phyloP scores from a whole-genome alignment of 2,113 vertebrate species.

The Aptenodytes patagonicus region DNA sequence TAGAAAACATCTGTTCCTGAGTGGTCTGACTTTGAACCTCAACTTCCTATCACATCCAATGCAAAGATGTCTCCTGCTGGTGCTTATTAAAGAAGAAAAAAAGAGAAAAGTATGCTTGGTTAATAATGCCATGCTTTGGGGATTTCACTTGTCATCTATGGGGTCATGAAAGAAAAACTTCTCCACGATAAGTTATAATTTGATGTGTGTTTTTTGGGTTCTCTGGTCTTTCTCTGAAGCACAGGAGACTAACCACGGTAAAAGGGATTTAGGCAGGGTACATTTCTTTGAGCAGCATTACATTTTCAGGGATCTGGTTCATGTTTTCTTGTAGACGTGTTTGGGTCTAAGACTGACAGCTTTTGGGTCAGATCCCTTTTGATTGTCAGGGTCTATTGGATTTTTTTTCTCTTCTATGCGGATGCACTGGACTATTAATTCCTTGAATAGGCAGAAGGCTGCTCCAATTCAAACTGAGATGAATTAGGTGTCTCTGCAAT shows the following conservation, averaged over 20 bases:
- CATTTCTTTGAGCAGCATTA: not conserved
- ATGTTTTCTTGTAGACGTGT: not conserved
- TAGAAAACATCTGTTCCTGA: slow-evolving; percentile 30
- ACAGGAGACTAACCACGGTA: not conserved
- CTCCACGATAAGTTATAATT: not conserved
- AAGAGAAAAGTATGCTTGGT: not conserved
- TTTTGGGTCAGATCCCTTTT: not conserved
- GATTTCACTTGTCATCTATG: slow-evolving; percentile 19
- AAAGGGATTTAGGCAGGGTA: not conserved
- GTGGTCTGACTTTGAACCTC: slow-evolving; percentile 21
- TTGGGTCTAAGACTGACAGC: not conserved
- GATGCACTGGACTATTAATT: not conserved
- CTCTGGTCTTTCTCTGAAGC: not conserved
- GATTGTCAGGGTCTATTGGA: not conserved
- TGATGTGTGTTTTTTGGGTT: not conserved
- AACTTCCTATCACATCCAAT: not conserved
- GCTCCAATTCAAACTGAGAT: not conserved
- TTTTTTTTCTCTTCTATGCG: not conserved
- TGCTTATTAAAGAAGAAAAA: not conserved
- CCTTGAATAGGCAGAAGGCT: not conserved
- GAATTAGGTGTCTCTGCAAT: not conserved
- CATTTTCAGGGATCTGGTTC: not conserved
- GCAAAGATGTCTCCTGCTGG: slow-evolving; percentile 40
- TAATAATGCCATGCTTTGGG: slow-evolving; percentile 28
- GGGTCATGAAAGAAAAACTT: slow-evolving; percentile 15